Base-by-base conservation (phyloP, 2,888 invertebrate genomes). In the Meiosimyza decipiens region DNA sequence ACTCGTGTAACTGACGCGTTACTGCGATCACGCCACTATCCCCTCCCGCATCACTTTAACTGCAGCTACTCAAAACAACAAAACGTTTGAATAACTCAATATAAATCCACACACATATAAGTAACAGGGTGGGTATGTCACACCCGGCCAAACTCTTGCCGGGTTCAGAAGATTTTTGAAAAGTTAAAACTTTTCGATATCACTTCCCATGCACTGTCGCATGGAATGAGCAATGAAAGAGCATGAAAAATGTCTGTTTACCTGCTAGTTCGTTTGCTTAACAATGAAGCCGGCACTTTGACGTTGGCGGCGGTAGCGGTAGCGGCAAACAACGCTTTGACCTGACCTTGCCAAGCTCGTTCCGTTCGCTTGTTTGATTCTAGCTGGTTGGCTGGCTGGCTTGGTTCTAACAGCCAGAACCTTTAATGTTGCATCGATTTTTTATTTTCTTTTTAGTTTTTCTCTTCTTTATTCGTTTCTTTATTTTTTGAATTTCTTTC, bases 301-400 rank as follows among this genome's bases (percentile, higher is more conserved):
- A 40, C 40, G 9, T 28, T 12, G 0, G 28, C 22, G 57, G 33
- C 47, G 51, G 40, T 40, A 18, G 33, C 47, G 51, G 40, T 40
- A 18, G 11, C 49, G 64, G 64, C 49, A 22, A 57, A 49, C 15
- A 57, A 9, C 57, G 50, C 18, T 59, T 68, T 68, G 68, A 68
- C 68, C 68, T 68, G 57, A 59, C 33, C 18, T 28, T 57, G 40
- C 40, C 40, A 40, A 40, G 40, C 16, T 52, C 28, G 7, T 40
- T 55, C 6, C 47, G 5, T 54, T 18, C n/a, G n/a, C 15, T 13
- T 52, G 9, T 52, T 28, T 52, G 49, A 3, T 65, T 66, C 28
- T 33, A 60, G 9, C 9, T 40, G 40, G 40, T 4, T 40, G 40
- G 7, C 40, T 40, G 40, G 40, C 7, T 40, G 40, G 6, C 9